Conservation (phyloP, 1,140 invertebrate species). For the Asbolus verrucosus region DNA sequence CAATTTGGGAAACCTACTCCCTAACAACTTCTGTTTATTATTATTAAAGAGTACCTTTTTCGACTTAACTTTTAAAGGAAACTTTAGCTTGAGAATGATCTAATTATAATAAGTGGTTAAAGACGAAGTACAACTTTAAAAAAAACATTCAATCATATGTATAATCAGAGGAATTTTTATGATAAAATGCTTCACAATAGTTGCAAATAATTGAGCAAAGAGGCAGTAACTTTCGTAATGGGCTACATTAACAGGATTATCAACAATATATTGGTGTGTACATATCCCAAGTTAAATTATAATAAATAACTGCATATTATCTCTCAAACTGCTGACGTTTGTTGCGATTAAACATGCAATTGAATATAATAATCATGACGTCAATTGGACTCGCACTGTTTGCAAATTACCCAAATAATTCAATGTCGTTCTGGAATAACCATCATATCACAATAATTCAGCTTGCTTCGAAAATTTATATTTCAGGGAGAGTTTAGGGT, state of each 20-base stretch:
- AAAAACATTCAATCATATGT: too few relatives aligned
- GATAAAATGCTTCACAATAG: too few relatives aligned
- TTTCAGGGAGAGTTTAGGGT: conserved; percentile 9
- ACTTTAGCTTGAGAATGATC: too few relatives aligned
- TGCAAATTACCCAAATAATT: conserved; percentile 31
- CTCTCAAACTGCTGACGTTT: conserved; percentile 9
- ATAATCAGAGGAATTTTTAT: too few relatives aligned
- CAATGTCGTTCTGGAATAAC: conserved; percentile 10
- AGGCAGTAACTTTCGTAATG: too few relatives aligned
- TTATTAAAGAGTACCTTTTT: too few relatives aligned
- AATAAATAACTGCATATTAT: neutral
- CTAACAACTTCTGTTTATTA: too few relatives aligned
- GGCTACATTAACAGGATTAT: too few relatives aligned
- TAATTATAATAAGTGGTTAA: too few relatives aligned
- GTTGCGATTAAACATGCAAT: conserved; percentile 13
- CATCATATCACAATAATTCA: conserved; percentile 21
- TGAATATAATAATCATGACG: conserved; percentile 8
- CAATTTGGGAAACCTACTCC: too few relatives aligned
- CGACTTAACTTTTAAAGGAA: too few relatives aligned
- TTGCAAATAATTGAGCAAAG: neutral
- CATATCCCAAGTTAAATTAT: neutral
- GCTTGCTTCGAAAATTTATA: conserved; percentile 25
- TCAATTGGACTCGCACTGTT: conserved; percentile 13
- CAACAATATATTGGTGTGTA: neutral
- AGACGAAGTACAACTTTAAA: too few relatives aligned